Evolutionary conservation across 2,888 invertebrate species (phyloP), one percentile per base, ranked within the genome.

Genomic region (Clitarchus hookeri): DNA sequence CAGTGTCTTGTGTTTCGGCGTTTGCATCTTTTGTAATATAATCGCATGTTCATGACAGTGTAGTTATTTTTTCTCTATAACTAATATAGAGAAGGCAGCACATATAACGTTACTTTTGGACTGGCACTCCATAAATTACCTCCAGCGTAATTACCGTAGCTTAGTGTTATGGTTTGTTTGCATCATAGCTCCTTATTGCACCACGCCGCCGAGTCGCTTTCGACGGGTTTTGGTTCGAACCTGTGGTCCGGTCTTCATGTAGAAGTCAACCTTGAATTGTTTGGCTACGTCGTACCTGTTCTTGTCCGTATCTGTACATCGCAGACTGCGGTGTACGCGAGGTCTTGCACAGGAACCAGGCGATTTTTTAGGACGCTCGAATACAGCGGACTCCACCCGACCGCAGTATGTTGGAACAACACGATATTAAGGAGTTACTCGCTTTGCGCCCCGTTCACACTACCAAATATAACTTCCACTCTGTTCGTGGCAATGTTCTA

Each of bases 181-280:
- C 8, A 16, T 13, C 65, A 16, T 65, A n/a, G 8, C 23, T 23
- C 19, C 23, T 65, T 65, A 0, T 65, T 65, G 65, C n/a, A 65
- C 65, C n/a, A 23, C 19, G 65, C 19, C 3, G 65, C 3, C 23
- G 65, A 65, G 65, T 65, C 13, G 23, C 16, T 4, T 65, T 23
- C 65, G 65, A 65, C 65, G 65, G 12, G 65, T 65, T 65, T 65
- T 65, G 65, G 65, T 65, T 65, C 65, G 65, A 65, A 65, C 65
- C 65, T 65, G 65, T n/a, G 65, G 65, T 23, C 48, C 19, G 65
- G 19, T n/a, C 65, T 65, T 65, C 65, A 11, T 65, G 6, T n/a
- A 65, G 65, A 65, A 65, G 65, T 65, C 65, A 65, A n/a, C 65
- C 65, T n/a, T 65, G 65, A 23, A n/a, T 65, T 65, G 16, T 65